phyloP scores from a whole-genome alignment of 2,113 vertebrate species.

The Serilophus lunatus region DNA sequence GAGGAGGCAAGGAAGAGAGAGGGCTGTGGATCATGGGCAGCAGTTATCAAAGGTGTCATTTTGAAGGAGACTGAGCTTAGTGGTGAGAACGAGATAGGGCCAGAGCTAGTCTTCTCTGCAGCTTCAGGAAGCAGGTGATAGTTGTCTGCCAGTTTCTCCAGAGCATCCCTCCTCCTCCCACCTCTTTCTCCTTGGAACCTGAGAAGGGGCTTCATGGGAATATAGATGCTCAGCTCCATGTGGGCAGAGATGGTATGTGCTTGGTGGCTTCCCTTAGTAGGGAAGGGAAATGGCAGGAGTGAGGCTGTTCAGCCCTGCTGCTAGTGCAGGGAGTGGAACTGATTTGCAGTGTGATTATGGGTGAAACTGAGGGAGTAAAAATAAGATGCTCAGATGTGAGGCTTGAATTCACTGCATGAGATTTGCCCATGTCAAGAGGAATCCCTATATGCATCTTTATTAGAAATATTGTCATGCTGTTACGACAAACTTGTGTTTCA shows the following conservation, averaged over 20 bases:
- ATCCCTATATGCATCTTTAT: neutral
- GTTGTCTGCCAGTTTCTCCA: neutral
- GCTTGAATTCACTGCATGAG: neutral
- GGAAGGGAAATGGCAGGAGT: rapidly evolving
- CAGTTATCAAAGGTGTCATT: neutral
- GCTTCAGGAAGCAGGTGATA: rapidly evolving
- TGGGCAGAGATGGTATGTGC: neutral
- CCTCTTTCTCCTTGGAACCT: neutral
- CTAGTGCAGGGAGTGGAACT: rapidly evolving
- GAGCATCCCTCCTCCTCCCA: neutral
- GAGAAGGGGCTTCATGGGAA: neutral
- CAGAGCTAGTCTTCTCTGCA: neutral
- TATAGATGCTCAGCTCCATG: rapidly evolving
- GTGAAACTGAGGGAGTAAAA: neutral
- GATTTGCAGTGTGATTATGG: neutral
- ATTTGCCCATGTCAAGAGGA: neutral
- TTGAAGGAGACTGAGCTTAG: neutral
- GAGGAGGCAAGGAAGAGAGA: neutral
- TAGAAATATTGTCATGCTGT: neutral
- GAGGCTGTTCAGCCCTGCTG: rapidly evolving
- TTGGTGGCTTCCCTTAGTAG: neutral
- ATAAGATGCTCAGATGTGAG: rapidly evolving
- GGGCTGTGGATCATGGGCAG: neutral
- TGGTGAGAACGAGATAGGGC: rapidly evolving
- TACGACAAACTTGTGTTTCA: neutral